These are phyloP conservation scores for Patella pellucida DNA, from an alignment of 2,888 invertebrate species.

Conservation along the genomic window DNA sequence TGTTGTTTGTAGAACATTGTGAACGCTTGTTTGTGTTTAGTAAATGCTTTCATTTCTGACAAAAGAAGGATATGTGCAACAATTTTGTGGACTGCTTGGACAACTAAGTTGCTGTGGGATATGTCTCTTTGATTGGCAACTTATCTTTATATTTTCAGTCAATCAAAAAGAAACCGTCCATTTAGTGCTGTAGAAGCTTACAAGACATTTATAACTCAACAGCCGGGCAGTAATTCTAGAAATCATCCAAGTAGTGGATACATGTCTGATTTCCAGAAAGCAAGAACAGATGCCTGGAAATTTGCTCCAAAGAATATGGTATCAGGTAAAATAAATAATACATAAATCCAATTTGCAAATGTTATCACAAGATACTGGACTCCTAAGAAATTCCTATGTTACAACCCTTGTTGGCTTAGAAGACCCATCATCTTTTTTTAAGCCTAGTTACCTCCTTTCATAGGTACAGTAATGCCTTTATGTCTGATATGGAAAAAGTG, in stretches of 20 bases:
- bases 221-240: constrained; percentile 7
- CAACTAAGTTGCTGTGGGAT: background rate
- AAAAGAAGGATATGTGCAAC: too few species aligned
- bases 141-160: background rate
- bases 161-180: constrained; percentile 39
- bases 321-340: too few species aligned
- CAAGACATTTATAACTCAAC: constrained; percentile 48
- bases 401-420: too few species aligned
- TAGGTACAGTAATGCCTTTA: too few species aligned
- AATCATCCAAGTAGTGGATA: constrained; percentile 34
- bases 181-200: constrained; percentile 56
- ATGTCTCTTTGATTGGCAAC: background rate
- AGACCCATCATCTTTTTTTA: too few species aligned
- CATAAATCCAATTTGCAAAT: background rate
- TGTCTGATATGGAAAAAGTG: too few species aligned
- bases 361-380: background rate
- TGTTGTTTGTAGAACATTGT: too few species aligned
- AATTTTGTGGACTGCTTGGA: too few species aligned
- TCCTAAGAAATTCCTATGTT: too few species aligned
- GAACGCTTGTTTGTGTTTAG: too few species aligned
- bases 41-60: too few species aligned
- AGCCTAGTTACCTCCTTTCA: too few species aligned
- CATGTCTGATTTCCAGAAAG: constrained; percentile 55
- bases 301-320: constrained; percentile 33
- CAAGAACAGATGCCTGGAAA: constrained; percentile 58